A percentile compares a stretch with the other conserved stretches of the same genome.
Conservation (phyloP, 1,140 invertebrate genomes). For the Proales similis region DNA sequence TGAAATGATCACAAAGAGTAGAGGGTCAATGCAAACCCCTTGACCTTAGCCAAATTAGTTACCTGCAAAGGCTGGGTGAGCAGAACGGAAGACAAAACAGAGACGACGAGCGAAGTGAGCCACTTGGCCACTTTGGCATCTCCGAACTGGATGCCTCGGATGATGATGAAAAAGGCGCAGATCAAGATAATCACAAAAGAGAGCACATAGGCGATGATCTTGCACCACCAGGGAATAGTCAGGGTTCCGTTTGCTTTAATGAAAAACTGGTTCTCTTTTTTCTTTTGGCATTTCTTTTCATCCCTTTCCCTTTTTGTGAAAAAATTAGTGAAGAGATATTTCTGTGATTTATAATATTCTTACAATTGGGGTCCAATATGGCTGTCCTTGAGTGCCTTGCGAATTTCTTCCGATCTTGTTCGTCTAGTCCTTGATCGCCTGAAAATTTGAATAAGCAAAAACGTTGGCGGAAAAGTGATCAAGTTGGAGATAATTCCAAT, state of each 20-base stretch:
- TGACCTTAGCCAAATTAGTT: not conserved
- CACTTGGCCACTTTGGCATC: conserved; percentile 35
- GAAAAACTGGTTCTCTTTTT: not conserved
- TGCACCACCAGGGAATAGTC: conserved; percentile 41
- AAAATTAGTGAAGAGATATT: not conserved
- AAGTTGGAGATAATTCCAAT: conserved; percentile 26
- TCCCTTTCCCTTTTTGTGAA: conserved; percentile 3
- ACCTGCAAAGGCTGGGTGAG: conserved; percentile 32
- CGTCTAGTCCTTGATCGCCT: conserved; percentile 5
- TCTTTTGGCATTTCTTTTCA: not conserved
- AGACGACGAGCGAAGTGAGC: conserved; percentile 11
- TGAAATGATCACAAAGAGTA: not conserved
- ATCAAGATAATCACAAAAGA: not conserved
- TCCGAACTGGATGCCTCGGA: conserved; percentile 26
- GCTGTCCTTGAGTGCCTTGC: not conserved
- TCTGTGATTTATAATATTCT: not conserved
- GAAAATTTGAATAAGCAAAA: conserved; percentile 20
- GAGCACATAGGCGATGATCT: conserved; percentile 18
- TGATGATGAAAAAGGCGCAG: conserved; percentile 1
- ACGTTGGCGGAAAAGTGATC: conserved; percentile 12
- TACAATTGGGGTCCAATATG: not conserved
- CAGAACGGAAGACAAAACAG: conserved; percentile 12
- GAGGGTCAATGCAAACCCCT: not conserved
- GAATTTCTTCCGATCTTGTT: not conserved
- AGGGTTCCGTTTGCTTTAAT: conserved; percentile 41